Evolutionary conservation across 2,113 vertebrate genomes (phyloP), one percentile per base, ranked within the genome.

Genomic region (Arothron firmamentum): DNA sequence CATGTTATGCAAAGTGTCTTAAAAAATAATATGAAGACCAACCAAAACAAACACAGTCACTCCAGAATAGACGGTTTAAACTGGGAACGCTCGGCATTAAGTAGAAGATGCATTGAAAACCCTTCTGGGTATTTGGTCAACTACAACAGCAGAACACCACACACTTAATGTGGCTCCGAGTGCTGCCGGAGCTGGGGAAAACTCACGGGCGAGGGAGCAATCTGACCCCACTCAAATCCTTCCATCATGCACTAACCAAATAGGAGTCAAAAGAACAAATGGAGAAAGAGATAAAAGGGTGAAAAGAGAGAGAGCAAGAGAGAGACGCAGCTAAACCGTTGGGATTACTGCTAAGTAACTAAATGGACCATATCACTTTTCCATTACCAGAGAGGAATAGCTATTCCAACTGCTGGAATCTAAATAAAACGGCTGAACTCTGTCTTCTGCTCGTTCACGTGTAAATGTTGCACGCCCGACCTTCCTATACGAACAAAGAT

Each of bases 351-450:
- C 79, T 87, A 86, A 88, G 80, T 86, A 88, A 87, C 87, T 88
- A 86, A 91, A 89, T 83, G 83, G 86, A 60, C 78, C 83, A 86
- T 75, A 87, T 88, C 80, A 81, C 78, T 75, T 88, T 85, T 88
- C 85, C 81, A 87, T 90, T 88, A 88, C 76, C 63, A 74, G 72
- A 79, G 46, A 81, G 80, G 66, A 78, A 86, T 65, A 79, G 84
- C 74, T 80, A 73, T 81, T 87, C 76, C 72, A 76, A 71, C 63
- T 70, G 67, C 64, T 71, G 65, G 79, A 83, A 81, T 82, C 70
- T 77, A 83, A 85, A 85, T 84, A 67, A 81, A 85, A 59, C 25
- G 68, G 72, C 58, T 52, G 66, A 56, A 60, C 31, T 19, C 43
- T 23, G 50, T 64, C 60, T 75, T 56, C 56, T 75, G 59, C 61